A percentile compares a stretch with the other conserved stretches of the same genome.
These are phyloP conservation scores for Oreortyx pictus DNA, from an alignment of 2,797 vertebrate species.

Conservation along the genomic window DNA sequence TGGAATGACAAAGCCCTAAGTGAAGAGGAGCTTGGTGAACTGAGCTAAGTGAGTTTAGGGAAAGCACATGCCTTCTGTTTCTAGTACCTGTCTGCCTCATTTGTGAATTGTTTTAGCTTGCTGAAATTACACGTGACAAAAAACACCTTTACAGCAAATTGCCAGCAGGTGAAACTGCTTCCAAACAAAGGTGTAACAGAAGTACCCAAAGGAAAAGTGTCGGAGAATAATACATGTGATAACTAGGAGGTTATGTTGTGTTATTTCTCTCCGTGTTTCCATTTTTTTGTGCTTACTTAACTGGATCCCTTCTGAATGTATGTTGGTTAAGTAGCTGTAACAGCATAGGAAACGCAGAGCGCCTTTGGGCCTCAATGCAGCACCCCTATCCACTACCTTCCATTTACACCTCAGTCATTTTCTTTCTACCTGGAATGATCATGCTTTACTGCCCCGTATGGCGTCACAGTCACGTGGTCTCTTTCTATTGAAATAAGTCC, in stretches of 20 bases:
- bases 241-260: not conserved
- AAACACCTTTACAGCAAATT: not conserved
- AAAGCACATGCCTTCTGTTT: not conserved
- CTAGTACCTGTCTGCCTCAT: not conserved
- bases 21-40: not conserved
- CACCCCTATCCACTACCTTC: too few relatives aligned
- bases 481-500: not conserved
- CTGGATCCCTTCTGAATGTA: not conserved
- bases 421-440: not conserved
- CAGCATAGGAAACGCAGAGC: not conserved
- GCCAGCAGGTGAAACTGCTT: not conserved
- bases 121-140: not conserved
- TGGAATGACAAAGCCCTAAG: not conserved
- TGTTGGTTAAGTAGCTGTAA: not conserved
- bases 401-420: not conserved
- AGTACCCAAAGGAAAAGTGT: not conserved
- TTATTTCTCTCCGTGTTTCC: not conserved
- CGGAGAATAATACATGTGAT: not conserved
- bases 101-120: not conserved
- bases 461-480: not conserved
- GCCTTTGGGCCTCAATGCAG: not conserved
- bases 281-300: not conserved
- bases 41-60: not conserved
- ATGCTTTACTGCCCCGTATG: rapidly evolving
- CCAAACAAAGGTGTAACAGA: not conserved